Base-by-base conservation (phyloP, 2,113 vertebrate species). In the Chaetorhynchus papuensis region DNA sequence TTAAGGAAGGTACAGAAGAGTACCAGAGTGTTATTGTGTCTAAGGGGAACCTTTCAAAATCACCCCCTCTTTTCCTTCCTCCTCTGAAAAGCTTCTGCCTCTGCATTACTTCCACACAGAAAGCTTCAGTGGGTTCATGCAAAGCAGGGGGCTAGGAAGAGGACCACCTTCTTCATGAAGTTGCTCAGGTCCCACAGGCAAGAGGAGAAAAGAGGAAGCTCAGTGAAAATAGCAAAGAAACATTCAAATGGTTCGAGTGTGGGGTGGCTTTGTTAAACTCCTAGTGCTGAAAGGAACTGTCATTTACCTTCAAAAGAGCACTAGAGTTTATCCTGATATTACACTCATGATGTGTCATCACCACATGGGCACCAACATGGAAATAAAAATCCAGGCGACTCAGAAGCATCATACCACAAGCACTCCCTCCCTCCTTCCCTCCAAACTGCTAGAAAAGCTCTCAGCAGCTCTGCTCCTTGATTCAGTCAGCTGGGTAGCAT, bases 321-420 rank as follows among this genome's bases (percentile, higher is more conserved):
- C 10, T 50, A 35, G 50, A 57, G 24, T 33, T 77, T 74, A 74
- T 41, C 42, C 42, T 84, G 23, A 33, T 19, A 30, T n/a, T 83
- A 50, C 28, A 45, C 18, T 70, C 66, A 23, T 1, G 12, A 74
- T 1, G 0, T 45, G 28, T 63, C 72, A 63, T 52, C 53, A 57
- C 41, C 31, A 45, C 54, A 44, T 17, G 45, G 59, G 20, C 54
- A 87, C 30, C 63, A 66, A 79, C 10, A 53, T 20, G 10, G 54
- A 79, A 91, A 53, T 44, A 68, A 75, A 94, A 77, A n/a, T 18
- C n/a, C 15, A 57, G 39, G 39, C 94, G 93, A 91, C 54, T 94
- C 90, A 94, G 53, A 93, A 65, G 35, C 37, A 42, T 26, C 13
- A 16, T 44, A 47, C 5, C 15, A 42, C 44, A 64, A 57, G 28